phyloP scores from a whole-genome alignment of 2,888 invertebrate species.

The Tipula confusa region DNA sequence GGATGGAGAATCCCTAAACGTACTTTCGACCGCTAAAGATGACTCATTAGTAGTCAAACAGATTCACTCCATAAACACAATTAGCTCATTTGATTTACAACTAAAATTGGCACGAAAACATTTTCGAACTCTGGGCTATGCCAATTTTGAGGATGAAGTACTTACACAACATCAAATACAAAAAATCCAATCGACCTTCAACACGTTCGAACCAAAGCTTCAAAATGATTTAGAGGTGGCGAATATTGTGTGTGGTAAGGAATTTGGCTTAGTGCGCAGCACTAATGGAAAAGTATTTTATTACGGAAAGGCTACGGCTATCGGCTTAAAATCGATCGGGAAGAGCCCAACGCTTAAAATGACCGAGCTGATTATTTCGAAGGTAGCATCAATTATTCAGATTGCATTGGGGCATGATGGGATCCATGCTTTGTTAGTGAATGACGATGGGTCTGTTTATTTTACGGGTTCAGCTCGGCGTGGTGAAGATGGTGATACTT shows the following conservation, averaged over 20 bases:
- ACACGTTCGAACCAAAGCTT: slow-evolving; percentile 56
- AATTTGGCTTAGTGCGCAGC: slow-evolving; percentile 81
- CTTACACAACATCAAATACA: slow-evolving; percentile 50
- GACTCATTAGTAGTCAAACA: slow-evolving; percentile 76
- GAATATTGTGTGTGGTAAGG: slow-evolving; percentile 78
- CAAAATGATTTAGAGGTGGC: slow-evolving; percentile 74
- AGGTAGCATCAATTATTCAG: slow-evolving; percentile 68
- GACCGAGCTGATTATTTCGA: slow-evolving; percentile 59
- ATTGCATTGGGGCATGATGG: slow-evolving; percentile 92
- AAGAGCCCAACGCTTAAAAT: slow-evolving; percentile 49
- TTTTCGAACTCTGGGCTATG: slow-evolving; percentile 69
- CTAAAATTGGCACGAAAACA: slow-evolving; percentile 75
- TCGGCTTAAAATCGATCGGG: slow-evolving; percentile 70
- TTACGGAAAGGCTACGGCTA: slow-evolving; percentile 77
- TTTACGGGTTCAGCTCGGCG: slow-evolving; percentile 76
- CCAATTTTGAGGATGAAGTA: slow-evolving; percentile 65
- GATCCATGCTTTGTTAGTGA: slow-evolving; percentile 82
- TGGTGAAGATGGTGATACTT: slow-evolving; percentile 90
- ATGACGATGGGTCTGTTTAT: slow-evolving; percentile 87
- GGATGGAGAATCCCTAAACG: slow-evolving; percentile 73
- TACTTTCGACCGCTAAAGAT: slow-evolving; percentile 74
- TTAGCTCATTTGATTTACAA: slow-evolving; percentile 57
- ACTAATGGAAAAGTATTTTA: slow-evolving; percentile 84
- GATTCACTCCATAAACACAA: slow-evolving; percentile 52
- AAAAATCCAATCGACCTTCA: slow-evolving; percentile 52